These are phyloP conservation scores for Ceramica pisi DNA, from an alignment of 2,888 invertebrate genomes.

Conservation along the genomic window DNA sequence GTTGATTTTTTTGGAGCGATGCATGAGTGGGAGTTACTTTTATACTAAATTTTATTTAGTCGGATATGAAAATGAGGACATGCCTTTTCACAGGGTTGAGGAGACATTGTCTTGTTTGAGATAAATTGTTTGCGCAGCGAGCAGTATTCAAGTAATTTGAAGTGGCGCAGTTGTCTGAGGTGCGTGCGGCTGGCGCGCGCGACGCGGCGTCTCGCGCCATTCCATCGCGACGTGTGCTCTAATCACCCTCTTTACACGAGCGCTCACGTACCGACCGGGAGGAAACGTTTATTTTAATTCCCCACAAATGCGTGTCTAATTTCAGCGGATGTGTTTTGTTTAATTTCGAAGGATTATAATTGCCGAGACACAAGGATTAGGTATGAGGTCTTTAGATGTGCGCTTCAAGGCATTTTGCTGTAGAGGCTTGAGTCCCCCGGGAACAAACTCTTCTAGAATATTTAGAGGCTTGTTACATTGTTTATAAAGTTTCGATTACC, in stretches of 20 bases:
- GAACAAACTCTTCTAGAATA: slow-evolving; percentile 30
- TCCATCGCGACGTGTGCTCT: slow-evolving; percentile 80
- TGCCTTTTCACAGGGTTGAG: slow-evolving; percentile 31
- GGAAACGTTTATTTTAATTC: slow-evolving; percentile 87
- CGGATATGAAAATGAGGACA: slow-evolving; percentile 39
- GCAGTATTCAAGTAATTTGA: slow-evolving; percentile 58
- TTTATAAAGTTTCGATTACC: slow-evolving; percentile 30
- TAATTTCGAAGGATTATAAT: slow-evolving; percentile 81
- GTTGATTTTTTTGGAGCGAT: slow-evolving; percentile 63
- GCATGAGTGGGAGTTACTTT: slow-evolving; percentile 56
- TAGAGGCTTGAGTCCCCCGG: slow-evolving; percentile 18
- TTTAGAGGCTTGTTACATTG: slow-evolving; percentile 24
- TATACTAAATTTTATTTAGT: slow-evolving; percentile 40
- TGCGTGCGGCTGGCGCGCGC: slow-evolving; percentile 73
- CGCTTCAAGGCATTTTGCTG: slow-evolving; percentile 37
- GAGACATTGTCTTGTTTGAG: slow-evolving; percentile 58
- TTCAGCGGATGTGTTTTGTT: slow-evolving; percentile 83
- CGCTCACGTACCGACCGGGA: slow-evolving; percentile 80
- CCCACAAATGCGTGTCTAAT: slow-evolving; percentile 86
- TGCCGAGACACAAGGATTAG: slow-evolving; percentile 67
- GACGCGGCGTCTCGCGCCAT: slow-evolving; percentile 78
- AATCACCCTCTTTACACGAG: slow-evolving; percentile 85
- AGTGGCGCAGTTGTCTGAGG: slow-evolving; percentile 71
- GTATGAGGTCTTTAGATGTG: slow-evolving; percentile 43
- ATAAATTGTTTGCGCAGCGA: slow-evolving; percentile 68